These are phyloP conservation scores for Diacarnus erythraeanus DNA, from an alignment of 37 sponge, comb jelly and placozoan species.

Conservation along the genomic window DNA sequence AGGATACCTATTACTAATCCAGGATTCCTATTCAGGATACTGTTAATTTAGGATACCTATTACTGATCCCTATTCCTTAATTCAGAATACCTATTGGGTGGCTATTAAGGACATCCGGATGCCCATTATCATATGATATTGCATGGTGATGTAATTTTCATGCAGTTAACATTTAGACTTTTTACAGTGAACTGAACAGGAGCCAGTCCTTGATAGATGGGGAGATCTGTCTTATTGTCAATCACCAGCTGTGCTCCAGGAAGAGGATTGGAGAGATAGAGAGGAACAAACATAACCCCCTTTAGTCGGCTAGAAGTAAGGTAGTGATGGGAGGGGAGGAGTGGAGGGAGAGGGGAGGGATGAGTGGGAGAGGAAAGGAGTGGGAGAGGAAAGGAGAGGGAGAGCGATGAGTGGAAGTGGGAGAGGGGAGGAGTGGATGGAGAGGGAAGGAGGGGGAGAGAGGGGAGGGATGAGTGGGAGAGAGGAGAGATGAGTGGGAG, in stretches of 20 bases:
- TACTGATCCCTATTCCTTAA: too few species aligned
- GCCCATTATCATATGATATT: too few species aligned
- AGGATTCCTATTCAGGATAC: too few species aligned
- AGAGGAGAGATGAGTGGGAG: too few species aligned
- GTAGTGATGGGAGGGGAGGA: background rate
- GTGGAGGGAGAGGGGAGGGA: background rate
- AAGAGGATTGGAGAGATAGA: slow-evolving; percentile 38
- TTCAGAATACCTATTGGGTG: too few species aligned
- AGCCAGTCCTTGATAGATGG: slow-evolving; percentile 61
- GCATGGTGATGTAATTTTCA: too few species aligned
- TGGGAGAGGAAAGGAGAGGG: slow-evolving; percentile 31
- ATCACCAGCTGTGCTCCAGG: slow-evolving; percentile 71
- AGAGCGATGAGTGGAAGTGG: slow-evolving; percentile 33
- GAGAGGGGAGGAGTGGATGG: too few species aligned
- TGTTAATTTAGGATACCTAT: too few species aligned
- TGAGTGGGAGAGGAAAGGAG: slow-evolving; percentile 38
- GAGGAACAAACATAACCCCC: slow-evolving; percentile 57
- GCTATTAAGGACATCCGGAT: too few species aligned
- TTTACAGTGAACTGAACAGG: slow-evolving; percentile 51
- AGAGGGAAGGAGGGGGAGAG: too few species aligned
- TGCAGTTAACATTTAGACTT: background rate
- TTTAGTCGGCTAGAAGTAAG: slow-evolving; percentile 10
- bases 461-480: too few species aligned
- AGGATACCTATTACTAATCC: too few species aligned
- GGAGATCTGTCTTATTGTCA: slow-evolving; percentile 42